A percentile compares a stretch with the other conserved stretches of the same genome.
These are phyloP conservation scores for Artibeus jamaicensis DNA, from an alignment of 2,797 vertebrate species.

Conservation along the genomic window DNA sequence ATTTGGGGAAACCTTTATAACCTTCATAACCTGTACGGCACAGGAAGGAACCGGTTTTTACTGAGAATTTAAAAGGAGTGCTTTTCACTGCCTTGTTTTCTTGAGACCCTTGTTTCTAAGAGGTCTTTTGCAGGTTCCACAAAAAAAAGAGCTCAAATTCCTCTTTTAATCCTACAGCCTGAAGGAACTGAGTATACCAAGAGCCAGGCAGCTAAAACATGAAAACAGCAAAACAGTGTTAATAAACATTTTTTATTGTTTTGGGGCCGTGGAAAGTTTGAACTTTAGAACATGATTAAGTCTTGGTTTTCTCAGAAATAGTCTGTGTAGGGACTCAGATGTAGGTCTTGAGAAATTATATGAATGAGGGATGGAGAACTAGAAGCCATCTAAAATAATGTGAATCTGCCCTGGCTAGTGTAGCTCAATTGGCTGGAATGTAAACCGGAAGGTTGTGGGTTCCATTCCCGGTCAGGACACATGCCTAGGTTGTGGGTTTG, in stretches of 20 bases:
- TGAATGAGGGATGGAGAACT: not conserved
- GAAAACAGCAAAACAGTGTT: conserved; percentile 3
- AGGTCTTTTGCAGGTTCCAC: conserved; percentile 10
- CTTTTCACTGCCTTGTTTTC: conserved; percentile 29
- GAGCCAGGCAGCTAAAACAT: not conserved
- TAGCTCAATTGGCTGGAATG: not conserved
- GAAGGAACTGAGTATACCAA: not conserved
- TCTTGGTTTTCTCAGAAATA: conserved; percentile 33
- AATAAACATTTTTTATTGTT: not conserved
- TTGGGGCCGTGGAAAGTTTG: conserved; percentile 33
- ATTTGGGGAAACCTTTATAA: not conserved
- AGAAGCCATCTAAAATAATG: conserved; percentile 11
- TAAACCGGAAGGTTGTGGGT: not conserved
- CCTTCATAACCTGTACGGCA: not conserved
- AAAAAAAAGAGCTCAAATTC: conserved; percentile 50
- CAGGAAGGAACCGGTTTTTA: conserved; percentile 37
- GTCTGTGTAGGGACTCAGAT: not conserved
- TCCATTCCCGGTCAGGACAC: not conserved
- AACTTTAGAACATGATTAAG: not conserved
- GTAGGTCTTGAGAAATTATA: conserved; percentile 1
- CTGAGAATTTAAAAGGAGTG: conserved; percentile 34
- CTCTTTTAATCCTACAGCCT: not conserved
- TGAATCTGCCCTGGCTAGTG: not conserved
- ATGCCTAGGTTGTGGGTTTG: not conserved
- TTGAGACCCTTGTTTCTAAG: conserved; percentile 44